Evolutionary conservation across 2,888 invertebrate species (phyloP).

Genomic region (Epinotia brunnichana): DNA sequence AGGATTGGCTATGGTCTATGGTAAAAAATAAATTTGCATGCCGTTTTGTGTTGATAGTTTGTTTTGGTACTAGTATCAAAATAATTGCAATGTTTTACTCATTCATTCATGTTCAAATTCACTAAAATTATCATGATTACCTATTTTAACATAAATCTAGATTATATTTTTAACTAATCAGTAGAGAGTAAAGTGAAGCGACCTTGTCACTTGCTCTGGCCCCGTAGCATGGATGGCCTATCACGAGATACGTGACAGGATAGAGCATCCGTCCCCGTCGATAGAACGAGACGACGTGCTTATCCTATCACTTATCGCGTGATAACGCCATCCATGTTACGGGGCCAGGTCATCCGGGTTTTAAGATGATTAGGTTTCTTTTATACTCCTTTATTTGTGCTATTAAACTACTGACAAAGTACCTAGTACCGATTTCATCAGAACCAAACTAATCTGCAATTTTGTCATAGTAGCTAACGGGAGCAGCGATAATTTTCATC

Average conservation of each 20-base stretch:
- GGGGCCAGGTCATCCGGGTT: no score
- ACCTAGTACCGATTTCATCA: background rate
- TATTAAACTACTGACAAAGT: slow-evolving; percentile 5
- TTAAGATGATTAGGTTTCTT: background rate
- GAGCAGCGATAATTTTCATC: background rate
- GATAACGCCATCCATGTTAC: no score
- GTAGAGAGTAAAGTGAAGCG: slow-evolving; percentile 3
- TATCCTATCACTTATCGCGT: no score
- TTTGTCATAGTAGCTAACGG: slow-evolving; percentile 14
- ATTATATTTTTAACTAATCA: slow-evolving; percentile 4
- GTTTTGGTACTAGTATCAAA: background rate
- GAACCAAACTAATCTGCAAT: slow-evolving; percentile 10
- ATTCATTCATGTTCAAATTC: slow-evolving; percentile 7
- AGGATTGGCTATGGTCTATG: background rate
- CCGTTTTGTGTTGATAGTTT: slow-evolving; percentile 3
- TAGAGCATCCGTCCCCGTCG: no score
- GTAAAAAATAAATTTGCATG: slow-evolving; percentile 28
- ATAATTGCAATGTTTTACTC: background rate
- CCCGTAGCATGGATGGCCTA: no score
- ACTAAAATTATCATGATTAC: background rate
- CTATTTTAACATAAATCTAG: slow-evolving; percentile 4
- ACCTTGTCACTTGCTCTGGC: background rate
- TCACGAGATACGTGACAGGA: no score
- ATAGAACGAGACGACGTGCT: no score
- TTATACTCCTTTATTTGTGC: background rate